Percentiles rank a stretch among this genome's conserved stretches.
These are phyloP conservation scores for Ariopsis seemanni DNA, from an alignment of 2,113 vertebrate species.

Conservation along the genomic window DNA sequence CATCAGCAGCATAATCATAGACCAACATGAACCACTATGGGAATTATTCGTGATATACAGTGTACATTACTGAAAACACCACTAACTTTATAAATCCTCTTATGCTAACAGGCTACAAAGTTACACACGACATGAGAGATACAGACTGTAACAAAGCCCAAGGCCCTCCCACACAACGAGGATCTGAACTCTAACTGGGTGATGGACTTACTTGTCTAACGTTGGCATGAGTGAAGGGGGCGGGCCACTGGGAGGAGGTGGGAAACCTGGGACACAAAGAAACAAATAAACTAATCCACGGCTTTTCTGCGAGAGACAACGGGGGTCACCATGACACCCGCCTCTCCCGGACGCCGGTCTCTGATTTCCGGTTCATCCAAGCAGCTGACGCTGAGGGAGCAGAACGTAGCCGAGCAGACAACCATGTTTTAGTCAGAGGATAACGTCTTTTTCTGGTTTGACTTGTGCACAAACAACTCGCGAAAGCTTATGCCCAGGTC, in stretches of 20 bases:
- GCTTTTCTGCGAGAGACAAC: too few species aligned
- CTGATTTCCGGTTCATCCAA: too few species aligned
- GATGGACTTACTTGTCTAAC: constrained; percentile 84
- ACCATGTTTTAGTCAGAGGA: too few species aligned
- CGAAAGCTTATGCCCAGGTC: too few species aligned
- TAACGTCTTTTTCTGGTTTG: too few species aligned
- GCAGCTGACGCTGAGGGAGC: too few species aligned
- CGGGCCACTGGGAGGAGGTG: constrained; percentile 91
- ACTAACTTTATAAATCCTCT: neutral
- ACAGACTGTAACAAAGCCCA: neutral
- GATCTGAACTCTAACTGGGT: neutral
- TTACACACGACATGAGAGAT: too few species aligned
- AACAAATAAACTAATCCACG: neutral
- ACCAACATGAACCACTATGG: neutral
- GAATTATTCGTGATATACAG: neutral
- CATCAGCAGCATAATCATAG: neutral
- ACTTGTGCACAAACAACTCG: too few species aligned
- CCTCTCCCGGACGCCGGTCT: too few species aligned
- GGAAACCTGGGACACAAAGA: constrained; percentile 79
- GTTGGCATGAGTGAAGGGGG: constrained; percentile 93
- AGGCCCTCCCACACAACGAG: neutral
- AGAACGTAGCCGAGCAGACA: too few species aligned
- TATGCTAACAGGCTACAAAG: neutral
- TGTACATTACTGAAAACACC: neutral
- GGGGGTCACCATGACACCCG: too few species aligned